Evolutionary conservation across 2,888 invertebrate species (phyloP).

Genomic region (Sicus ferrugineus): DNA sequence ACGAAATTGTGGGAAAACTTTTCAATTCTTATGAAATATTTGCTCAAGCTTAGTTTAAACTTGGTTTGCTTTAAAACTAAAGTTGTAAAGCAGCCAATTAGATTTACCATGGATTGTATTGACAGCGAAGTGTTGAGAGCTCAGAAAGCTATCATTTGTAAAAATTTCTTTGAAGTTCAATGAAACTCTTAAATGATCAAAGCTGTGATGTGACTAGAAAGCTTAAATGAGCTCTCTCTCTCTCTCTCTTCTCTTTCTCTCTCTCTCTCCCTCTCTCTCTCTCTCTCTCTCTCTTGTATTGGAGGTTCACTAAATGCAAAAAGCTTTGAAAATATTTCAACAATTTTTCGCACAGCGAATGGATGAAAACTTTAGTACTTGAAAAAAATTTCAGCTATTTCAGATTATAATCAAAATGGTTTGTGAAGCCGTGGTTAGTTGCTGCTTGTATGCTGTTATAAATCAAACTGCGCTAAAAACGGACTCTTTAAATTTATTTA

Average conservation of each 20-base stretch:
- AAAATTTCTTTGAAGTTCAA: too few species aligned
- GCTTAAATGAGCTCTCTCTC: not conserved
- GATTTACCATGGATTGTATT: too few species aligned
- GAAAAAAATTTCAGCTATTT: slow-evolving; percentile 2
- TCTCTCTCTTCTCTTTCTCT: not conserved
- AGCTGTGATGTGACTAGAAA: too few species aligned
- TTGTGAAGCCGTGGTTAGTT: slow-evolving; percentile 4
- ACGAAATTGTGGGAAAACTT: too few species aligned
- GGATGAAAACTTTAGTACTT: slow-evolving; percentile 16
- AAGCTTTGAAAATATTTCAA: not conserved
- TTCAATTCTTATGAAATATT: too few species aligned
- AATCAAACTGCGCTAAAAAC: not conserved
- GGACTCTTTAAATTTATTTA: not conserved
- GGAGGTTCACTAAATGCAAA: not conserved
- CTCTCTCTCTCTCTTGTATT: not conserved
- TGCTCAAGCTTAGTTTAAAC: too few species aligned
- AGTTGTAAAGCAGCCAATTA: too few species aligned
- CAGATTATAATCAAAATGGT: not conserved
- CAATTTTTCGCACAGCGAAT: not conserved
- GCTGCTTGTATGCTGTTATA: not conserved
- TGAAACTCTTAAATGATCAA: too few species aligned
- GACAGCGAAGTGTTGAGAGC: too few species aligned
- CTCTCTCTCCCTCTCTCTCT: not conserved
- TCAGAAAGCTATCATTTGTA: too few species aligned
- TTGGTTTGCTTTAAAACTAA: too few species aligned